phyloP scores from a whole-genome alignment of 1,140 invertebrate genomes.

The Notospermus geniculatus region DNA sequence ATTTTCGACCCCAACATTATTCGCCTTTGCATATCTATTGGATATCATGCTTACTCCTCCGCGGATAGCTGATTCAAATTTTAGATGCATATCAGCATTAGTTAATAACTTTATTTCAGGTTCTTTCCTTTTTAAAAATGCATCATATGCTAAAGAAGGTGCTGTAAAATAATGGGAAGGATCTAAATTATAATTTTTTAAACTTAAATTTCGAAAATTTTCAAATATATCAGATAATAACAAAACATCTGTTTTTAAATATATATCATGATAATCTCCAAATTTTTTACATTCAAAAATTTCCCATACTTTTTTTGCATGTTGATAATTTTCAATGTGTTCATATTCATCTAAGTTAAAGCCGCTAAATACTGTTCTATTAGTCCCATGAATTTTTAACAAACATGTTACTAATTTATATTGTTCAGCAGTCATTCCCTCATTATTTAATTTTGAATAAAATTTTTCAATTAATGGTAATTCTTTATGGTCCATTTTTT shows the following conservation, averaged over 20 bases:
- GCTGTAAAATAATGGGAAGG: slow-evolving; percentile 29
- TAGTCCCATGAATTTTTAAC: no score
- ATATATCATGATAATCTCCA: no score
- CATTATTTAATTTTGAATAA: slow-evolving; percentile 24
- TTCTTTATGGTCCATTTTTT: slow-evolving; percentile 30
- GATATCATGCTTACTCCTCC: slow-evolving; percentile 26
- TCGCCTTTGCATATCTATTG: slow-evolving; percentile 30
- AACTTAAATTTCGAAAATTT: slow-evolving; percentile 31
- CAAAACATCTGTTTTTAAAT: no score
- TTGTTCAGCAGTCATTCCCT: slow-evolving; percentile 14
- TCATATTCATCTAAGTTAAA: no score
- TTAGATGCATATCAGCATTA: slow-evolving; percentile 29
- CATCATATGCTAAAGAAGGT: slow-evolving; percentile 32
- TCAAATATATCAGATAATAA: slow-evolving; percentile 32
- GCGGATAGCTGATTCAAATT: slow-evolving; percentile 31
- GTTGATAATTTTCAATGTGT: slow-evolving; percentile 32
- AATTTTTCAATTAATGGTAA: slow-evolving; percentile 31
- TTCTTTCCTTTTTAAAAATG: slow-evolving; percentile 29
- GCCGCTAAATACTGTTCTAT: no score
- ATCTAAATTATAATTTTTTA: slow-evolving; percentile 32
- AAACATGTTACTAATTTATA: no score
- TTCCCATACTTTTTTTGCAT: slow-evolving; percentile 35
- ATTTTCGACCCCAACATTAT: no score
- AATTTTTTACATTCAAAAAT: background rate
- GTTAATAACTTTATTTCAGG: slow-evolving; percentile 34